A percentile compares a stretch with the other conserved stretches of the same genome.
Conservation (phyloP, 1,140 invertebrate species). For the Drosophila dunni region DNA sequence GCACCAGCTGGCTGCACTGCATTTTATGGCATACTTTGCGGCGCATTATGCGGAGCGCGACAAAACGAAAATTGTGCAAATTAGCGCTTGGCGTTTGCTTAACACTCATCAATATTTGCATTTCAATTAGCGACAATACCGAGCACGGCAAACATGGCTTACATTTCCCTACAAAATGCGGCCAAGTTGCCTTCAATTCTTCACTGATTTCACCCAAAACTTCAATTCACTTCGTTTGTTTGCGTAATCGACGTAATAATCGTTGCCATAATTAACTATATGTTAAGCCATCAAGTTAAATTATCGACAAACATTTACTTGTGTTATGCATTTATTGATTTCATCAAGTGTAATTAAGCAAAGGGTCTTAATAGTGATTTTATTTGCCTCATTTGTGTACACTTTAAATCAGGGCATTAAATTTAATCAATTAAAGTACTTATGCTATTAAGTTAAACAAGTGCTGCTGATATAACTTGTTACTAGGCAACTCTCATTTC, state of each 20-base stretch:
- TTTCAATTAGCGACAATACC: slow-evolving; percentile 76
- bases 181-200: slow-evolving; percentile 9
- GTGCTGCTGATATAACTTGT: too few relatives aligned
- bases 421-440: neutral
- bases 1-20: slow-evolving; percentile 32
- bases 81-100: slow-evolving; percentile 72
- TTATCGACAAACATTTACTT: neutral
- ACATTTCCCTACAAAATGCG: slow-evolving; percentile 42
- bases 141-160: slow-evolving; percentile 62
- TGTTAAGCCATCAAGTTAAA: neutral
- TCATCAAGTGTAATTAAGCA: neutral
- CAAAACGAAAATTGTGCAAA: slow-evolving; percentile 77
- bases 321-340: neutral
- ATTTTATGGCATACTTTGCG: slow-evolving; percentile 74
- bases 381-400: neutral
- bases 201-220: slow-evolving; percentile 3
- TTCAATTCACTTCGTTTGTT: slow-evolving; percentile 7
- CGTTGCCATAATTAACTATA: slow-evolving; percentile 16
- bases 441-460: too few relatives aligned
- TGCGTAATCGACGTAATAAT: slow-evolving; percentile 21
- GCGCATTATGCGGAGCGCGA: slow-evolving; percentile 76
- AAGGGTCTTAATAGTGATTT: neutral
- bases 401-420: too few relatives aligned
- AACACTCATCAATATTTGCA: slow-evolving; percentile 82
- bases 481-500: too few relatives aligned